Percentiles rank a stretch among this genome's conserved stretches.
These are phyloP conservation scores for Netelia inedita DNA, from an alignment of 2,888 invertebrate genomes.

Conservation along the genomic window DNA sequence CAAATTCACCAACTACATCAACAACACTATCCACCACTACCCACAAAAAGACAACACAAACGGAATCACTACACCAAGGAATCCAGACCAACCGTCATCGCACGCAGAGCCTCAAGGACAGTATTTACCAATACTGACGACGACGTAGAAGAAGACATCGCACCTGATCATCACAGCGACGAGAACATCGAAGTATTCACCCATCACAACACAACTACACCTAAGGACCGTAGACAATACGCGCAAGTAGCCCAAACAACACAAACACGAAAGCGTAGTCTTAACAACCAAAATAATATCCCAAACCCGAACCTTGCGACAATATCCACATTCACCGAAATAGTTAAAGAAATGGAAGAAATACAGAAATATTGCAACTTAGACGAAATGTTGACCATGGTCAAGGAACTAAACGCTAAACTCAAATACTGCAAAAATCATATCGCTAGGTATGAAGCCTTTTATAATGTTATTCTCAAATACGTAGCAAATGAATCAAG, in stretches of 20 bases:
- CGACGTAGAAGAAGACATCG: no score
- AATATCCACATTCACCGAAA: neutral
- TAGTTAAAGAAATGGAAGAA: constrained; percentile 6
- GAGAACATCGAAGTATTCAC: neutral
- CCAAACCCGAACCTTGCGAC: neutral
- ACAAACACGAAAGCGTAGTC: neutral
- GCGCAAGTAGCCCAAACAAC: neutral
- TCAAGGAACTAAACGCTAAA: constrained; percentile 17
- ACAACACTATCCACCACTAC: no score
- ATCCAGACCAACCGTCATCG: neutral
- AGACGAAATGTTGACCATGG: constrained; percentile 15
- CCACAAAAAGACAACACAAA: neutral
- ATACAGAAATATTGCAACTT: constrained; percentile 3
- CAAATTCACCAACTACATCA: no score
- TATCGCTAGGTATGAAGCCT: constrained; percentile 4
- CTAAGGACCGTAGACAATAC: neutral
- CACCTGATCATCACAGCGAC: no score
- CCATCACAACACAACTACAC: neutral
- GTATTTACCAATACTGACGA: no score
- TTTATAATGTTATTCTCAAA: constrained; percentile 8
- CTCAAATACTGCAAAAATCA: neutral
- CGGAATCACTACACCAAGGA: no score
- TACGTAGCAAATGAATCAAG: neutral
- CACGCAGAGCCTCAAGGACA: no score
- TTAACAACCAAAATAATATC: no score